Evolutionary conservation across 2,888 invertebrate species (phyloP).

Genomic region (Drosophila percnosoma): DNA sequence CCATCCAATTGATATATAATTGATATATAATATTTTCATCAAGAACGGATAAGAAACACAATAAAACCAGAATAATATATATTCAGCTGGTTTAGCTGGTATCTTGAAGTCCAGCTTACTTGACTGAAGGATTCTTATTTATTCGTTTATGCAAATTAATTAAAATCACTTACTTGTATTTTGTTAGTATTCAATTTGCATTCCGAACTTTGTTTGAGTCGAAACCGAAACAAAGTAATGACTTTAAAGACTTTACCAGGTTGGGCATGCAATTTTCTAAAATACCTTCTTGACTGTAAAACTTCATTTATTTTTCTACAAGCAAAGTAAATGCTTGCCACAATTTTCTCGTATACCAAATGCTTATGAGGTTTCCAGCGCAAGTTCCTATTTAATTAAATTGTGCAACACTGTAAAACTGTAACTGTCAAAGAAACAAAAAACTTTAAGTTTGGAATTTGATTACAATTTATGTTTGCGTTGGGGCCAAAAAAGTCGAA

Average conservation of each 20-base stretch:
- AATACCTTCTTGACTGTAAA: background rate
- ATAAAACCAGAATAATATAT: background rate
- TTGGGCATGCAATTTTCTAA: background rate
- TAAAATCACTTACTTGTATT: background rate
- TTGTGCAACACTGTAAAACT: background rate
- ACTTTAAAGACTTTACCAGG: background rate
- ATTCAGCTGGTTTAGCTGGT: background rate
- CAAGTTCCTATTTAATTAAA: slow-evolving; percentile 6
- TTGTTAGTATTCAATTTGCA: background rate
- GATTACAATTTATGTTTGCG: slow-evolving; percentile 7
- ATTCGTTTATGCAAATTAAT: background rate
- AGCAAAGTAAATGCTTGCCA: background rate
- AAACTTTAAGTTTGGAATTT: background rate
- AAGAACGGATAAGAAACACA: background rate
- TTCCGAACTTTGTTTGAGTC: background rate
- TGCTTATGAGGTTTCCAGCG: background rate
- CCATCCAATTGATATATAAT: background rate
- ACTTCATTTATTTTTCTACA: background rate
- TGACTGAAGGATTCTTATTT: background rate
- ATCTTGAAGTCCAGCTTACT: too few relatives aligned
- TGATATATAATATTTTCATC: background rate
- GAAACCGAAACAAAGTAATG: background rate
- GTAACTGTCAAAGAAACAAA: slow-evolving; percentile 4
- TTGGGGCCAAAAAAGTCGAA: background rate
- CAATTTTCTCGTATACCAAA: background rate